Evolutionary conservation across 2,797 vertebrate genomes (phyloP).

Genomic region (Adrianichthys oophorus): DNA sequence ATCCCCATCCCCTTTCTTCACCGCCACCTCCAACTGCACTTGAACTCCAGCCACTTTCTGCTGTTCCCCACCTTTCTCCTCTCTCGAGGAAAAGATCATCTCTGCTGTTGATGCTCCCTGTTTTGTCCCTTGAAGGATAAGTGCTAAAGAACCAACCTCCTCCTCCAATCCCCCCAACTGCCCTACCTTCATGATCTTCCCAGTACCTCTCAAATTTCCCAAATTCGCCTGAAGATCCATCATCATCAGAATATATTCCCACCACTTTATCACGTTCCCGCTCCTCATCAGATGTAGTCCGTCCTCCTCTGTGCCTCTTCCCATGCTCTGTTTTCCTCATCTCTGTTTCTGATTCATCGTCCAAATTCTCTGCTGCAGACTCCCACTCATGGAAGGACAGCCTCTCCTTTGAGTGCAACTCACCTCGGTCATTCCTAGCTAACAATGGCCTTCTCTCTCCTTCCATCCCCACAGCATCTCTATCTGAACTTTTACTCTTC

Average conservation of each 20-base stretch:
- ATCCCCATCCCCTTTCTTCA: constrained; percentile 69
- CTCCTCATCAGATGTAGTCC: constrained; percentile 75
- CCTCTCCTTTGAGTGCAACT: constrained; percentile 73
- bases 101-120: constrained; percentile 78
- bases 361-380: constrained; percentile 71
- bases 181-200: constrained; percentile 80
- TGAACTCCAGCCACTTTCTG: constrained; percentile 72
- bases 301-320: constrained; percentile 61
- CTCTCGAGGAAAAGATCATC: constrained; percentile 75
- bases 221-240: constrained; percentile 82
- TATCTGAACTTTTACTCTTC: constrained; percentile 77
- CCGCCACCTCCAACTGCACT: constrained; percentile 45
- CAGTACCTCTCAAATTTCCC: constrained; percentile 84
- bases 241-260: constrained; percentile 73
- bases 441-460: constrained; percentile 77
- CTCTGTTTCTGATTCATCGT: constrained; percentile 73
- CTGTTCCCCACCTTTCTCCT: constrained; percentile 71
- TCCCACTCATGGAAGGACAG: constrained; percentile 80
- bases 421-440: constrained; percentile 63
- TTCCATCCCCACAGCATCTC: constrained; percentile 67
- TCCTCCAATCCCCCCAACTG: constrained; percentile 79
- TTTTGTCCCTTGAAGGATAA: constrained; percentile 81
- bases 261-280: constrained; percentile 74
- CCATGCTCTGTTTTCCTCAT: constrained; percentile 66
- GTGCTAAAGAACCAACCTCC: constrained; percentile 84